Percentiles rank a stretch among this genome's conserved stretches.
Evolutionary conservation across 2,113 vertebrate species (phyloP).

Genomic region (Elephas maximus): DNA sequence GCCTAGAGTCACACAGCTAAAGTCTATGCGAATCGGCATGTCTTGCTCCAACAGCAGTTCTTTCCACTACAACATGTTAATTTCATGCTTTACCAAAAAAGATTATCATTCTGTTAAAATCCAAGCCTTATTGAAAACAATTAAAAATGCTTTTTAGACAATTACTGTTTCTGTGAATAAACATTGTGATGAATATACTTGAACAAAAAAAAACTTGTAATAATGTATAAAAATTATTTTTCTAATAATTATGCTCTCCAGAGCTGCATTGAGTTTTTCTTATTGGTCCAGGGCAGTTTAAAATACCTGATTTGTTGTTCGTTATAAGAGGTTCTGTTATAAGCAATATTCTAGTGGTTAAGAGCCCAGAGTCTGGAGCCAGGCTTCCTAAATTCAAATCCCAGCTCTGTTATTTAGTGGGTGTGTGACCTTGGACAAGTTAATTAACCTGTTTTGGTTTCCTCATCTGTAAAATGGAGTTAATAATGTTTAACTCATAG

Average conservation of each 20-base stretch:
- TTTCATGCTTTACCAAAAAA: constrained; percentile 25
- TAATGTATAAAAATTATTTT: neutral
- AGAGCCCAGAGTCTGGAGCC: neutral
- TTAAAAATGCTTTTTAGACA: constrained; percentile 30
- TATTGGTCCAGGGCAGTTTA: neutral
- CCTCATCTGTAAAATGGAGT: constrained; percentile 47
- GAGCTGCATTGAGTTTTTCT: neutral
- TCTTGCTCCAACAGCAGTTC: neutral
- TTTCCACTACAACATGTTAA: neutral
- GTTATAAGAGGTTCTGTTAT: neutral
- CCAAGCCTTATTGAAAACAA: constrained; percentile 48
- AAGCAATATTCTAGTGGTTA: neutral
- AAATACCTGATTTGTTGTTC: neutral
- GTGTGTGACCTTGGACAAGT: neutral
- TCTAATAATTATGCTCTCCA: neutral
- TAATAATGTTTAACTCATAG: neutral
- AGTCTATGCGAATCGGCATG: neutral
- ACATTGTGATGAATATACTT: neutral
- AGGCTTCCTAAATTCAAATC: constrained; percentile 20
- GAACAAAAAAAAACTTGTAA: constrained; percentile 36
- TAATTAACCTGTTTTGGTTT: neutral
- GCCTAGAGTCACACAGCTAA: neutral
- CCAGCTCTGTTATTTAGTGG: neutral
- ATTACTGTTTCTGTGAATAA: constrained; percentile 15
- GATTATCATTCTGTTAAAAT: neutral